These are phyloP conservation scores for Iselma pallidipennis DNA, from an alignment of 2,888 invertebrate species.

Conservation along the genomic window DNA sequence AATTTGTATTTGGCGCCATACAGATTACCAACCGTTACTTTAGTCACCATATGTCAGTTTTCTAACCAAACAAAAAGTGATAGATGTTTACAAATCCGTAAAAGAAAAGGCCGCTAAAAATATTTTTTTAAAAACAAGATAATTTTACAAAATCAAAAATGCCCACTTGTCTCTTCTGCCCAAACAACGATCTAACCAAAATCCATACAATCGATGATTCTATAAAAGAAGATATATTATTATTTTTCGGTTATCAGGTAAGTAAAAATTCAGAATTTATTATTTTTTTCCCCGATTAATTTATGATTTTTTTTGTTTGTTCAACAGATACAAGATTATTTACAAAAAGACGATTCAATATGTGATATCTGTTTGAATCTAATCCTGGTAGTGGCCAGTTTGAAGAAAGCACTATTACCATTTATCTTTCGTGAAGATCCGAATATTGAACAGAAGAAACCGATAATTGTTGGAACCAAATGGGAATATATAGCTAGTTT, in stretches of 20 bases:
- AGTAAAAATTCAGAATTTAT: conserved; percentile 3
- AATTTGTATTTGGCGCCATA: too few species aligned
- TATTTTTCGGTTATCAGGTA: conserved; percentile 36
- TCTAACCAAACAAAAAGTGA: too few species aligned
- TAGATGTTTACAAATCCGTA: too few species aligned
- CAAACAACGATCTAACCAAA: conserved; percentile 28
- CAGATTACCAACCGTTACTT: too few species aligned
- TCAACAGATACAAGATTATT: conserved; percentile 24
- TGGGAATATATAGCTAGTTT: conserved; percentile 28
- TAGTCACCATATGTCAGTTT: too few species aligned
- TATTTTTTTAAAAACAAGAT: too few species aligned
- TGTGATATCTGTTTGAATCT: conserved; percentile 35
- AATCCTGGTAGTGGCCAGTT: conserved; percentile 32
- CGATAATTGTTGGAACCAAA: conserved; percentile 26
- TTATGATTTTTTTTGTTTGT: background rate
- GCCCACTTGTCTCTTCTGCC: conserved; percentile 33
- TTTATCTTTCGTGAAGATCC: conserved; percentile 24
- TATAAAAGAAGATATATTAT: conserved; percentile 31
- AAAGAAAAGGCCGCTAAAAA: too few species aligned
- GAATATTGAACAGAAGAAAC: conserved; percentile 19
- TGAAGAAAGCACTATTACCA: conserved; percentile 28
- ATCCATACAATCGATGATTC: conserved; percentile 28
- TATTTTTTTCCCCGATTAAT: conserved; percentile 4
- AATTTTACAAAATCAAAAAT: conserved; percentile 4
- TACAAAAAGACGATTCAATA: conserved; percentile 27